Base-by-base conservation (phyloP, 2,888 invertebrate species). In the Xanthostigma xanthostigma region DNA sequence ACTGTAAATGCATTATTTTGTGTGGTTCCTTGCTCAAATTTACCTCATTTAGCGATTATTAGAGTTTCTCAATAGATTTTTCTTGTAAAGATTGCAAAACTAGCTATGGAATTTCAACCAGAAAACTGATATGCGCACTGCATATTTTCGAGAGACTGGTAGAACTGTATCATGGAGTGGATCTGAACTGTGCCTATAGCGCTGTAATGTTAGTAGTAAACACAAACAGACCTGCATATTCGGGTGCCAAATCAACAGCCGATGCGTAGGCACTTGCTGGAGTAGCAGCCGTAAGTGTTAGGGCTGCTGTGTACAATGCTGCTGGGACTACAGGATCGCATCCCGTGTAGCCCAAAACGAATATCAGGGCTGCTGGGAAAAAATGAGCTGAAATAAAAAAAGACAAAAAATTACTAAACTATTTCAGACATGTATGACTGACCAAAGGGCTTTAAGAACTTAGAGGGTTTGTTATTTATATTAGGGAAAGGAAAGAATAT, bases 181-280 rank as follows among this genome's bases (percentile, higher is more conserved):
- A 4, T 4, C 17, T 4, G 4, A 17, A 4, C 17, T 2, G 2
- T 17, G 17, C 27, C 27, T 6, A 27, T 27, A 27, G 27, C 27
- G 27, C 6, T 27, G 5, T 27, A 27, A 6, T 27, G 27, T 27
- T 27, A 27, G 8, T 11, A n/a, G n/a, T n/a, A n/a, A n/a, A n/a
- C n/a, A n/a, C n/a, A 66, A 58, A 9, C 65, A 39, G 54, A 64
- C 68, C 68, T 53, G 68, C 67, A 57, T 66, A 67, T 58, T 68
- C 68, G 33, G 77, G 76, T 8, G 77, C 75, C 33, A 77, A 71
- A 56, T 77, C 76, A 5, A 77, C 74, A 44, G 76, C 75, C 53
- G 75, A 76, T 2, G 75, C 71, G 44, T 71, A 68, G 9, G 72
- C 75, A 3, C 76, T 76, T 5, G 75, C 73, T 2, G 75, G 72